Conservation (phyloP, 2,797 vertebrate genomes). For the Sebastes minor region DNA sequence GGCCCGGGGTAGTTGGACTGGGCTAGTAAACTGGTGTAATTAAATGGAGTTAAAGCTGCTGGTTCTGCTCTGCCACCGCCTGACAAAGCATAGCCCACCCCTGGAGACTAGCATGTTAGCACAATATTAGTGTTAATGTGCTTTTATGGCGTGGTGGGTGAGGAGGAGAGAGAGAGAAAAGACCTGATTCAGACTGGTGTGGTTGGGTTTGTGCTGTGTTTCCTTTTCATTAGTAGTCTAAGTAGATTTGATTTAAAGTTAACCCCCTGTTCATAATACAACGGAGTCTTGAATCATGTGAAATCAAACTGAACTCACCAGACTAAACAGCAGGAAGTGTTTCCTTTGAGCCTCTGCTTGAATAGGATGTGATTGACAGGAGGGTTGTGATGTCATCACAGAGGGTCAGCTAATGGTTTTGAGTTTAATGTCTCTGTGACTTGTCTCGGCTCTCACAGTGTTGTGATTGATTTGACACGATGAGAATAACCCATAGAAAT, state of each 20-base stretch:
- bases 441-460: neutral
- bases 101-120: slow-evolving; percentile 83
- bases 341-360: neutral
- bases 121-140: slow-evolving; percentile 83
- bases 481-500: neutral
- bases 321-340: neutral
- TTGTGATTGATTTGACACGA: neutral
- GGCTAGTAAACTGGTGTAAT: slow-evolving; percentile 73
- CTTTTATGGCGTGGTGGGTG: slow-evolving; percentile 64
- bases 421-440: neutral
- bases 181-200: neutral
- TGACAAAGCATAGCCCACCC: slow-evolving; percentile 80
- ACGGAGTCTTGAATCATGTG: neutral
- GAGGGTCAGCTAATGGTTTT: neutral
- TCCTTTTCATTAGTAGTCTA: neutral
- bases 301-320: neutral
- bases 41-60: slow-evolving; percentile 76
- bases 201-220: neutral
- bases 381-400: neutral
- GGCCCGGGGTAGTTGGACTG: slow-evolving; percentile 60
- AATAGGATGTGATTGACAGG: neutral
- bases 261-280: neutral
- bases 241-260: neutral
- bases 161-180: neutral
- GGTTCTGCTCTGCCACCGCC: slow-evolving; percentile 67